Percentiles rank a stretch among this genome's conserved stretches.
These are phyloP conservation scores for Anthrax anthrax DNA, from an alignment of 2,888 invertebrate species.

Conservation along the genomic window DNA sequence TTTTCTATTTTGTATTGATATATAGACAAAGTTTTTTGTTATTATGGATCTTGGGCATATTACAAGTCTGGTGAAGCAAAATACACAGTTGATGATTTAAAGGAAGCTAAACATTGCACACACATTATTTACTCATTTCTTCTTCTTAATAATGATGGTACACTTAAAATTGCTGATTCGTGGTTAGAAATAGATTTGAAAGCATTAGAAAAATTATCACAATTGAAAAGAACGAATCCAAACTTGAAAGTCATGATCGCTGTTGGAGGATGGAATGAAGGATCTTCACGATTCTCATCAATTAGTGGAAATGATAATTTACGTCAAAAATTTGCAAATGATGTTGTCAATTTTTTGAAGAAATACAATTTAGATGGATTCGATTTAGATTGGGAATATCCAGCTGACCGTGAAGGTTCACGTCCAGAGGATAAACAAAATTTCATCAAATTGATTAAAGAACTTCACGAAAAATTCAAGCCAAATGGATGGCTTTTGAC, in stretches of 20 bases:
- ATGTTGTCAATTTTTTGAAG: conserved; percentile 35
- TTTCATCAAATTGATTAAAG: conserved; percentile 12
- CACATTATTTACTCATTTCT: conserved; percentile 54
- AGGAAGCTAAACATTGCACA: conserved; percentile 45
- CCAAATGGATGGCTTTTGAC: conserved; percentile 33
- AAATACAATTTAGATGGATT: conserved; percentile 44
- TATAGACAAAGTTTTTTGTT: conserved; percentile 46
- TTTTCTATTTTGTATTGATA: no score
- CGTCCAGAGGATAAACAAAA: conserved; percentile 26
- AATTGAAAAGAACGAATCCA: conserved; percentile 32
- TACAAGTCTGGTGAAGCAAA: conserved; percentile 45
- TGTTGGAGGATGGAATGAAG: conserved; percentile 45
- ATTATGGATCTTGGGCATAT: conserved; percentile 54
- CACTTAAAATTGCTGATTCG: conserved; percentile 38
- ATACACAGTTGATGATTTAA: conserved; percentile 45
- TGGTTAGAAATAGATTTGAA: conserved; percentile 35
- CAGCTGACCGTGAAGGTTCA: conserved; percentile 34
- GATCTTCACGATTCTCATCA: conserved; percentile 30
- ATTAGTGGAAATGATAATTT: conserved; percentile 28
- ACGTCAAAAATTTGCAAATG: conserved; percentile 34
- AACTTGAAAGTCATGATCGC: conserved; percentile 36
- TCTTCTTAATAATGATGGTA: conserved; percentile 39
- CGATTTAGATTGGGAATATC: conserved; percentile 51
- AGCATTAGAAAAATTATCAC: conserved; percentile 31
- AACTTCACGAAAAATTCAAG: conserved; percentile 27